phyloP scores from a whole-genome alignment of 1,140 invertebrate genomes.

The Macrosteles quadrilineatus region DNA sequence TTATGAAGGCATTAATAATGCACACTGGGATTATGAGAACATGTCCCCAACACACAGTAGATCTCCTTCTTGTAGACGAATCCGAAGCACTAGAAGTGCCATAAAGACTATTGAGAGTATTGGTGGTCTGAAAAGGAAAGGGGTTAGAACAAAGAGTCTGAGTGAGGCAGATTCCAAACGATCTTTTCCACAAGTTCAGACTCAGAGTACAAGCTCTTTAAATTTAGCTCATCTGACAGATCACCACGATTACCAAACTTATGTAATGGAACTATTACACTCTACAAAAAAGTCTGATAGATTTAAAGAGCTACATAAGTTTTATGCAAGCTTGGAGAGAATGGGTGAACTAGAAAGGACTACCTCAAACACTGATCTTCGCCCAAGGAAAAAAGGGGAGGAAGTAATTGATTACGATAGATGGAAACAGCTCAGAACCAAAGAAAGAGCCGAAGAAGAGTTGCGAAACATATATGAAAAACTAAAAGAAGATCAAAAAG shows the following conservation, averaged over 20 bases:
- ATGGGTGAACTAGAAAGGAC: conserved; percentile 79
- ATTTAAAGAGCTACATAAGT: conserved; percentile 82
- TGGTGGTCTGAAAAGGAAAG: conserved; percentile 47
- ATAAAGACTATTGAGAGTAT: conserved; percentile 47
- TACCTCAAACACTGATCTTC: conserved; percentile 67
- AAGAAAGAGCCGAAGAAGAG: conserved; percentile 80
- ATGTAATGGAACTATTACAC: conserved; percentile 71
- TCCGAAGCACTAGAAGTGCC: conserved; percentile 53
- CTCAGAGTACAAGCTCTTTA: conserved; percentile 53
- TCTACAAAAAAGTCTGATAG: conserved; percentile 71
- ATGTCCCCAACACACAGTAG: conserved; percentile 57
- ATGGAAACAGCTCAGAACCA: conserved; percentile 77
- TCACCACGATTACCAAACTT: conserved; percentile 64
- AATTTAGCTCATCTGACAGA: conserved; percentile 49
- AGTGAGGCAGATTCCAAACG: conserved; percentile 45
- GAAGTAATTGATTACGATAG: conserved; percentile 80
- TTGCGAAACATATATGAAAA: conserved; percentile 75
- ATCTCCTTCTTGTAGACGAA: conserved; percentile 65
- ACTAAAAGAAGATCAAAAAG: conserved; percentile 73
- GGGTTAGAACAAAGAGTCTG: conserved; percentile 60
- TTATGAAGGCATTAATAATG: conserved; percentile 14
- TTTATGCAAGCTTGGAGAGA: conserved; percentile 84
- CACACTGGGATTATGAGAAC: conserved; percentile 32
- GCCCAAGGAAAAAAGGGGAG: conserved; percentile 68
- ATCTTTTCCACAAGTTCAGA: conserved; percentile 35